These are phyloP conservation scores for Protobothrops mucrosquamatus DNA, from an alignment of 2,113 vertebrate genomes.

Conservation along the genomic window DNA sequence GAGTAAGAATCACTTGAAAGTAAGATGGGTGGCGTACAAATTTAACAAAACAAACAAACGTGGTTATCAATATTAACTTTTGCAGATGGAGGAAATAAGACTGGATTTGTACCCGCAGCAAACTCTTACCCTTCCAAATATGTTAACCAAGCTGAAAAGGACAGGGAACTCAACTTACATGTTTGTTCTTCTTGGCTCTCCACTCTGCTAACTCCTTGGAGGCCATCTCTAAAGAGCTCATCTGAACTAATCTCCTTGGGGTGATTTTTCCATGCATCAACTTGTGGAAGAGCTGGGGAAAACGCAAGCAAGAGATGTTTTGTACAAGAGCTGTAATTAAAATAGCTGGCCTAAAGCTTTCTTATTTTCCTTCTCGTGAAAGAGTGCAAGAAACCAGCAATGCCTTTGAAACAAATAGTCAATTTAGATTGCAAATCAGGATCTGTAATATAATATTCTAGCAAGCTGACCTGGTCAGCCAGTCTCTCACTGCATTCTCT, in stretches of 20 bases:
- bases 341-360: not conserved
- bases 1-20: not conserved
- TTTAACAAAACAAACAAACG: not conserved
- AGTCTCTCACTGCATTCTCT: too few relatives aligned
- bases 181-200: constrained; percentile 61
- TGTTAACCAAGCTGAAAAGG: not conserved
- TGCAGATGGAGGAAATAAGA: not conserved
- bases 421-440: not conserved
- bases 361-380: not conserved
- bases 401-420: not conserved
- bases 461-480: not conserved
- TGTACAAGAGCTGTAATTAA: not conserved
- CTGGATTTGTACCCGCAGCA: not conserved
- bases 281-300: constrained; percentile 56
- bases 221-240: constrained; percentile 63
- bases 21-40: not conserved
- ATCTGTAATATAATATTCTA: not conserved
- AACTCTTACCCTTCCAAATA: not conserved
- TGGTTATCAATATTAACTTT: not conserved
- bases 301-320: not conserved
- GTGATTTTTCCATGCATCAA: constrained; percentile 55
- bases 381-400: not conserved
- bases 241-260: constrained; percentile 56
- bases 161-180: constrained; percentile 43
- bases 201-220: constrained; percentile 61